phyloP scores from a whole-genome alignment of 2,888 invertebrate species.

The Acheta domesticus region DNA sequence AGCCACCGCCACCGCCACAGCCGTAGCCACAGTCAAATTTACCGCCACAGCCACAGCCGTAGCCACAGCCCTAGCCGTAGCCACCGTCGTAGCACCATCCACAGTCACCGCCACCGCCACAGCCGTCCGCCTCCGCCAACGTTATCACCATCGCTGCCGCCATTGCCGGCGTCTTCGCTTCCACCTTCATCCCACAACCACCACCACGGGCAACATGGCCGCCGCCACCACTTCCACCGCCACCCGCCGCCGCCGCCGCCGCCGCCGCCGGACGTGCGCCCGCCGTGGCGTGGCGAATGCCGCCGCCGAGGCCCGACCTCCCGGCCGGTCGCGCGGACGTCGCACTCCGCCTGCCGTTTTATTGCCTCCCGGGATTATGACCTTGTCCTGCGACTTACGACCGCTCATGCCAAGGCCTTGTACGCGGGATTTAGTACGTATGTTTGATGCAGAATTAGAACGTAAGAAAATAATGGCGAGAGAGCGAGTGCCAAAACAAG shows the following conservation, averaged over 20 bases:
- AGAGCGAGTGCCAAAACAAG: too few species aligned
- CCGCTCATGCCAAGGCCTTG: neutral
- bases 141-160: neutral
- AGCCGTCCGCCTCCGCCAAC: neutral
- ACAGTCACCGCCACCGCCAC: too few species aligned
- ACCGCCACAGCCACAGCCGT: too few species aligned
- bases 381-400: conserved; percentile 9
- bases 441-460: too few species aligned
- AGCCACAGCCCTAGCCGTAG: too few species aligned
- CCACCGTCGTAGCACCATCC: too few species aligned
- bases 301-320: neutral
- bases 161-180: neutral
- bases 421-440: too few species aligned
- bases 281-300: conserved; percentile 8
- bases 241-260: neutral
- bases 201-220: neutral
- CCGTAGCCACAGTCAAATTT: too few species aligned
- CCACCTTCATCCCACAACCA: neutral
- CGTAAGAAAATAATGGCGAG: too few species aligned
- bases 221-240: neutral
- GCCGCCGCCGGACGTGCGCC: neutral
- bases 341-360: neutral
- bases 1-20: too few species aligned
- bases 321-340: neutral
- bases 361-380: conserved; percentile 11